Evolutionary conservation across 2,888 invertebrate genomes (phyloP).

Genomic region (Parascotia fuliginaria): DNA sequence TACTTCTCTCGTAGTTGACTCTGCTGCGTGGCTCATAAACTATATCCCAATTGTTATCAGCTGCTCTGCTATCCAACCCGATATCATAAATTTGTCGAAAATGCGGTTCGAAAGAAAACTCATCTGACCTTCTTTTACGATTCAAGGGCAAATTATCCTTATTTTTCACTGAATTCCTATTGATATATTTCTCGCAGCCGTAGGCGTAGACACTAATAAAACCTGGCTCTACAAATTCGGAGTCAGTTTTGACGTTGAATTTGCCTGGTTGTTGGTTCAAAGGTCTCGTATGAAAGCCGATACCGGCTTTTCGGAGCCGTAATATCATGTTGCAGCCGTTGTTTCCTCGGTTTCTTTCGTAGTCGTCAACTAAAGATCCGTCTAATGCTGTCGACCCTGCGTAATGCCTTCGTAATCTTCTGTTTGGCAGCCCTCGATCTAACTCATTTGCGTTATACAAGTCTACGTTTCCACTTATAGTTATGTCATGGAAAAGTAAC

Average conservation of each 20-base stretch:
- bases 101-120: constrained; percentile 72
- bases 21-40: constrained; percentile 70
- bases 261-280: constrained; percentile 88
- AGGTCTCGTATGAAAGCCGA: constrained; percentile 91
- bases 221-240: constrained; percentile 93
- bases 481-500: constrained; percentile 91
- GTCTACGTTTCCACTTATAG: constrained; percentile 91
- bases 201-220: constrained; percentile 95
- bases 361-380: constrained; percentile 53
- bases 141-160: constrained; percentile 70
- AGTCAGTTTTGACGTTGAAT: constrained; percentile 91
- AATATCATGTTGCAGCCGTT: constrained; percentile 92
- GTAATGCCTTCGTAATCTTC: constrained; percentile 66
- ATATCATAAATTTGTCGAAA: constrained; percentile 55
- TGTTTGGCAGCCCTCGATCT: constrained; percentile 62
- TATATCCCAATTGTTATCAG: constrained; percentile 67
- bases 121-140: constrained; percentile 70
- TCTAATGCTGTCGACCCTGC: constrained; percentile 70
- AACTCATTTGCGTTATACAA: constrained; percentile 79
- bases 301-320: constrained; percentile 90
- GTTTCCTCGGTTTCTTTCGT: constrained; percentile 63
- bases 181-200: constrained; percentile 89
- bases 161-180: constrained; percentile 72
- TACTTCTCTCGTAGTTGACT: constrained; percentile 77
- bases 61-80: constrained; percentile 55